A percentile compares a stretch with the other conserved stretches of the same genome.
These are phyloP conservation scores for Vidua chalybeata DNA, from an alignment of 2,113 vertebrate genomes.

Conservation along the genomic window DNA sequence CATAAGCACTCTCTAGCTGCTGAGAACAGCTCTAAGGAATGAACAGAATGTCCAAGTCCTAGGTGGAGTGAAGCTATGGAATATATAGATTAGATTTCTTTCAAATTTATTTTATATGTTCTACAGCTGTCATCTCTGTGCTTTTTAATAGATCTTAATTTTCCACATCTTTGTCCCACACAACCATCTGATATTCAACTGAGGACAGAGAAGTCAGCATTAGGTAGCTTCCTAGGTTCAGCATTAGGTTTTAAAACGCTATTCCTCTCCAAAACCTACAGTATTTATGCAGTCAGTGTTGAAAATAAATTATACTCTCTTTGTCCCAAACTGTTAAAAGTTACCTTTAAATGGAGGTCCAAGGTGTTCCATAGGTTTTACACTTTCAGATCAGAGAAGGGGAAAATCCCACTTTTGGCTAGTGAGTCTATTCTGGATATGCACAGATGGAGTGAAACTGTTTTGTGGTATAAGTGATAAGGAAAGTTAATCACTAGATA, in stretches of 20 bases:
- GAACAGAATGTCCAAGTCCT: background rate
- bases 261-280: background rate
- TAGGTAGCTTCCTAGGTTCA: background rate
- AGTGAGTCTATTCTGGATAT: background rate
- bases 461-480: slow-evolving; percentile 48
- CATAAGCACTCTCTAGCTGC: background rate
- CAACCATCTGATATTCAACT: background rate
- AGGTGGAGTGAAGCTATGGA: background rate
- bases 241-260: background rate
- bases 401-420: background rate
- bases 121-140: background rate
- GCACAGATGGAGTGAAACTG: slow-evolving; percentile 45
- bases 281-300: background rate
- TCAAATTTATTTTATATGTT: background rate
- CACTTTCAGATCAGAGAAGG: background rate
- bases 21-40: background rate
- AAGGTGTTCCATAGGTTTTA: background rate
- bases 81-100: background rate
- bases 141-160: background rate
- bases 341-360: background rate
- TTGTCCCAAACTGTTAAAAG: background rate
- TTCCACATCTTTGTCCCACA: background rate
- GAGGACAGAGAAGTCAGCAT: background rate
- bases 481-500: slow-evolving; percentile 49
- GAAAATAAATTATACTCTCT: background rate